Evolutionary conservation across 1,140 invertebrate species (phyloP), one percentile per base, ranked within the genome.

Genomic region (Rhyacophila brunnea): DNA sequence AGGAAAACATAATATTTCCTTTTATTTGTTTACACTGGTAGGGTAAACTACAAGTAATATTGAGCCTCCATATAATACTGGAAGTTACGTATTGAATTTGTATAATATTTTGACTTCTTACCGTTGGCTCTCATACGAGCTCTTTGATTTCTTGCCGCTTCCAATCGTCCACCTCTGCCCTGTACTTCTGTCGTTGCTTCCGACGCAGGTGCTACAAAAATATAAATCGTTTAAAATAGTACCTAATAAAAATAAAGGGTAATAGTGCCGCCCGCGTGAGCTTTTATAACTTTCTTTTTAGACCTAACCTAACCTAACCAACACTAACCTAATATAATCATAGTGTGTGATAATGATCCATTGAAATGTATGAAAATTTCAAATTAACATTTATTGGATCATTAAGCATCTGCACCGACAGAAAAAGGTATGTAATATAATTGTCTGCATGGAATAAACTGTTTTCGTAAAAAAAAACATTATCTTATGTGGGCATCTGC

Each of bases 141-240:
- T 35, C 84, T 79, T 66, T 85, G 81, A 70, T 85, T 85, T 45
- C 84, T 74, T 6, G 81, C 82, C 44, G 83, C 78, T 68, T 84
- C 83, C 4, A 82, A 81, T 63, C 83, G 73, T 42, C 83, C 53
- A 32, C 19, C 17, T 49, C 17, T n/a, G 15, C 20, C 44, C 5
- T 46, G 17, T 7, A 14, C 17, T 9, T 34, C 23, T 28, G 47
- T 4, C 4, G 14, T n/a, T 49, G 10, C 6, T 35, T 43, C 19
- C 20, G 17, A 10, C 4, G 18, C 6, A 19, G 34, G 10, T 7
- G 19, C 11, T 13, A 14, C 9, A 46, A 46, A 32, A 56, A 56
- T n/a, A n/a, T n/a, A n/a, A 13, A 4, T 46, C n/a, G 17, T 23
- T 23, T 14, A 54, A 6, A 18, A 44, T 18, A 17, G 15, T 13